phyloP scores from a whole-genome alignment of 1,140 invertebrate species.

The Thaumetopoea pityocampa region DNA sequence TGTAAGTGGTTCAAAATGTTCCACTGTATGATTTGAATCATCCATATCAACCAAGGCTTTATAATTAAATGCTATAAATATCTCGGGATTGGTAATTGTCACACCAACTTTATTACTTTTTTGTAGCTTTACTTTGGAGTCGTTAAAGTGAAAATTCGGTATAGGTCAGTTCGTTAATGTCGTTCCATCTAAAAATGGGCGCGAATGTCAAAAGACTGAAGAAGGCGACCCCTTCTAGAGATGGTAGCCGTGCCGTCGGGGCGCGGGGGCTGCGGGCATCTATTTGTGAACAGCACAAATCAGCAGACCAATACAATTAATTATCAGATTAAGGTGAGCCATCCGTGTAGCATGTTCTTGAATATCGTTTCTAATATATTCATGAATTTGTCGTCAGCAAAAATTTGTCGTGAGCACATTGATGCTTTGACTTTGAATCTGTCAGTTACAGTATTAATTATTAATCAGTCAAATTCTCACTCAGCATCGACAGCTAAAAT shows the following conservation, averaged over 20 bases:
- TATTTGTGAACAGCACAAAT: conserved; percentile 74
- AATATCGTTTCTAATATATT: conserved; percentile 43
- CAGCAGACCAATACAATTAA: conserved; percentile 74
- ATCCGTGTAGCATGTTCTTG: conserved; percentile 53
- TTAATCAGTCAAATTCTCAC: conserved; percentile 9
- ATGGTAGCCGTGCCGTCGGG: conserved; percentile 39
- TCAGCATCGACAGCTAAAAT: conserved; percentile 12
- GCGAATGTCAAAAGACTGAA: conserved; percentile 73
- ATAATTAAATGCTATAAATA: conserved; percentile 36
- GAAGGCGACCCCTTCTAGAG: conserved; percentile 47
- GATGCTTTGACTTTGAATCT: conserved; percentile 19
- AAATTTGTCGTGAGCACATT: conserved; percentile 31
- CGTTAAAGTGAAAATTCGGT: conserved; percentile 36
- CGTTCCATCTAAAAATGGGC: conserved; percentile 69
- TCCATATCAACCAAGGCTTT: conserved; percentile 24
- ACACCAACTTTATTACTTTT: conserved; percentile 31
- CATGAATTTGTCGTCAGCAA: conserved; percentile 37
- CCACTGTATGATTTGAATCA: conserved; percentile 5
- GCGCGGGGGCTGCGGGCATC: conserved; percentile 45
- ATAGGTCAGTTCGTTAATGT: conserved; percentile 48
- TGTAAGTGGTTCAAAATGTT: conserved; percentile 2
- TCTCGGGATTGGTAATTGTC: conserved; percentile 31
- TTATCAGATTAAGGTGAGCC: conserved; percentile 75
- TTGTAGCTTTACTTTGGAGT: conserved; percentile 20
- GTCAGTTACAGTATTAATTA: conserved; percentile 7